Conservation (phyloP, 2,113 vertebrate species). For the Eudyptes chrysolophus region DNA sequence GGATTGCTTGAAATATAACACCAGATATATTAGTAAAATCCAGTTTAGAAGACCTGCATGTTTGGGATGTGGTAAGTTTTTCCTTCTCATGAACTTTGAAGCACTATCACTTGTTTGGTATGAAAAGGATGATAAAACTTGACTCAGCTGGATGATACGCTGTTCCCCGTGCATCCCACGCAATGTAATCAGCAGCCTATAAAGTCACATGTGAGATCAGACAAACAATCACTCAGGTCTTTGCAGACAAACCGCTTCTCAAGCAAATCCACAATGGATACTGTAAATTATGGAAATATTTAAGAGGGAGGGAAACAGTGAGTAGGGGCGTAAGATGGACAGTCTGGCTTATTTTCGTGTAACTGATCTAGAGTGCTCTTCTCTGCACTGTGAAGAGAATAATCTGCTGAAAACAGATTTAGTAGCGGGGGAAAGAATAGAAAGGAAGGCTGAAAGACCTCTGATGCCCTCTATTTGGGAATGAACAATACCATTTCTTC, state of each 20-base stretch:
- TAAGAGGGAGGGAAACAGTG: background rate
- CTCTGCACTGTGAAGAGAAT: background rate
- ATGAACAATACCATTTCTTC: background rate
- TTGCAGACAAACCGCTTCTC: background rate
- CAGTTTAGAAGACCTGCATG: background rate
- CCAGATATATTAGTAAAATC: background rate
- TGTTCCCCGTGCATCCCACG: background rate
- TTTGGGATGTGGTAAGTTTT: background rate
- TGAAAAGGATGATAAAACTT: background rate
- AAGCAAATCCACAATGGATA: background rate
- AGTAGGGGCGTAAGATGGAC: background rate
- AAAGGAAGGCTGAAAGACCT: background rate
- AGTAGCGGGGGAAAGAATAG: background rate
- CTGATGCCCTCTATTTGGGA: background rate
- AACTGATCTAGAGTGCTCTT: background rate
- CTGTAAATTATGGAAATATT: background rate
- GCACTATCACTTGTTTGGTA: background rate
- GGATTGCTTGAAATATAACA: background rate
- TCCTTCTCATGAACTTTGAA: background rate
- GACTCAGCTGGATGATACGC: background rate
- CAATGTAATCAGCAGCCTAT: background rate
- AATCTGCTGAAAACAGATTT: background rate
- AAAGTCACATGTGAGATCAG: background rate
- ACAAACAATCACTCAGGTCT: background rate
- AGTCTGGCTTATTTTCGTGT: background rate